A percentile compares a stretch with the other conserved stretches of the same genome.
phyloP scores from a whole-genome alignment of 2,797 vertebrate species.

The Diplodus sargus region DNA sequence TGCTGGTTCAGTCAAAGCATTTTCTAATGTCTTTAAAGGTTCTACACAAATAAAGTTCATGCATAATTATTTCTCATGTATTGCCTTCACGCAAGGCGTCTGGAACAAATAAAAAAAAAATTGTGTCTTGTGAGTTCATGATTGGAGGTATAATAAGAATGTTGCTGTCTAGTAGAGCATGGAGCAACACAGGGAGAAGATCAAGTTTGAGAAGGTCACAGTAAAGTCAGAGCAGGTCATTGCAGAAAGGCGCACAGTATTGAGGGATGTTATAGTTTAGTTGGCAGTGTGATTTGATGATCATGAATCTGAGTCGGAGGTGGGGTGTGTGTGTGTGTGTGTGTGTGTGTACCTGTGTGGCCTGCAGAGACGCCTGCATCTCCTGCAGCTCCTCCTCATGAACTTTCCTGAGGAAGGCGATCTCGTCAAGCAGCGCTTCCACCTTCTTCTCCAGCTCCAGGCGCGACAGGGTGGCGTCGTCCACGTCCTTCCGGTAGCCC shows the following conservation, averaged over 20 bases:
- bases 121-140: not conserved
- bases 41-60: no score
- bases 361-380: slow-evolving; percentile 84
- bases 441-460: slow-evolving; percentile 89
- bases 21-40: no score
- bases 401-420: slow-evolving; percentile 88
- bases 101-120: no score
- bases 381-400: slow-evolving; percentile 90
- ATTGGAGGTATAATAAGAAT: no score
- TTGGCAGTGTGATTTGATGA: not conserved
- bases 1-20: no score
- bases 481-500: slow-evolving; percentile 87
- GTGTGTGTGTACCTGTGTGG: slow-evolving; percentile 79
- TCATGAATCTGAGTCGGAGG: not conserved
- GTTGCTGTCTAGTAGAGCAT: not conserved
- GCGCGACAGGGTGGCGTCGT: slow-evolving; percentile 86
- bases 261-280: not conserved
- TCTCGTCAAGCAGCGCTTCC: slow-evolving; percentile 88
- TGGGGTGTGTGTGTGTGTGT: slow-evolving; percentile 66
- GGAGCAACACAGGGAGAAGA: not conserved
- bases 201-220: not conserved
- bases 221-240: not conserved
- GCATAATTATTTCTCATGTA: no score
- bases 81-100: no score
- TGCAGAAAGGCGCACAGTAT: not conserved